These are phyloP conservation scores for Speoplatyrhinus poulsoni DNA, from an alignment of 2,113 vertebrate genomes.

Conservation along the genomic window DNA sequence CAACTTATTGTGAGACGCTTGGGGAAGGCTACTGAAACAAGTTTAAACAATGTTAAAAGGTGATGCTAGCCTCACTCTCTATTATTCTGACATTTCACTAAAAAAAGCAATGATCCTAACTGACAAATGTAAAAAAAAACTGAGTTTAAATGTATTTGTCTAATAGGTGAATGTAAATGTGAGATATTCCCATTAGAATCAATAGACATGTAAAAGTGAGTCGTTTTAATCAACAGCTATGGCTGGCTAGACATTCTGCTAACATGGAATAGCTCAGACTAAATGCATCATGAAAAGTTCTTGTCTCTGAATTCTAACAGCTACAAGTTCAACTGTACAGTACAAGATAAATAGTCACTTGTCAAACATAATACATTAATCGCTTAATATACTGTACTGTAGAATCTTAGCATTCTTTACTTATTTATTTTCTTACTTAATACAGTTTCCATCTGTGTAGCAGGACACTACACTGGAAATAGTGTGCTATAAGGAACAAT, in stretches of 20 bases:
- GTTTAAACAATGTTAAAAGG: too few species aligned
- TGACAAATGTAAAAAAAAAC: too few species aligned
- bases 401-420: conserved; percentile 12
- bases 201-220: background rate
- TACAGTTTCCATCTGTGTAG: background rate
- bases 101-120: too few species aligned
- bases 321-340: too few species aligned
- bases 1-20: too few species aligned
- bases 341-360: background rate
- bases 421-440: background rate
- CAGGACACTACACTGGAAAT: background rate
- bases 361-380: background rate
- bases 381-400: background rate
- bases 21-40: too few species aligned
- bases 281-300: background rate
- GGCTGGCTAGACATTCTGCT: background rate
- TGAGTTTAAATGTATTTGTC: too few species aligned
- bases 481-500: background rate
- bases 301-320: background rate
- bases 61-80: too few species aligned
- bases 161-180: too few species aligned
- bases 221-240: background rate
- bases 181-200: too few species aligned
- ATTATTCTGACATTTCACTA: too few species aligned
- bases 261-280: conserved; percentile 1